Percentiles rank a stretch among this genome's conserved stretches.
phyloP scores from a whole-genome alignment of 2,888 invertebrate genomes.

The Timandra comae region DNA sequence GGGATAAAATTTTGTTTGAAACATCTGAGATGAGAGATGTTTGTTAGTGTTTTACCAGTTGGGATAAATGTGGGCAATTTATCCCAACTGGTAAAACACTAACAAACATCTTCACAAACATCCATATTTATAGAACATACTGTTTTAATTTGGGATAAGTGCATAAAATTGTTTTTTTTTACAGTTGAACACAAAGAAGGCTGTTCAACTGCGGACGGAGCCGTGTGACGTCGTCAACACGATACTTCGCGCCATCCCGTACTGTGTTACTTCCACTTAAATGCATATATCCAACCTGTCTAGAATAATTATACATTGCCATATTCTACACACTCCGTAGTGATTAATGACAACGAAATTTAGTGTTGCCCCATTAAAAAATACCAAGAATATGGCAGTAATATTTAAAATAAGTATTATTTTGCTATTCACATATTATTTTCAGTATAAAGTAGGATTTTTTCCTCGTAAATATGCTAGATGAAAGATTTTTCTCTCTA shows the following conservation, averaged over 20 bases:
- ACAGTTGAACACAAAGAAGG: conserved; percentile 46
- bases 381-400: conserved; percentile 21
- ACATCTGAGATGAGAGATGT: no score
- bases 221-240: conserved; percentile 55
- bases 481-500: conserved; percentile 2
- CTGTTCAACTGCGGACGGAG: conserved; percentile 41
- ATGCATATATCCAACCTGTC: conserved; percentile 11
- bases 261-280: conserved; percentile 54
- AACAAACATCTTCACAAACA: no score
- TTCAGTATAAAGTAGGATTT: conserved; percentile 19
- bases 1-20: no score
- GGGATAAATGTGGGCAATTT: no score
- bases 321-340: conserved; percentile 5
- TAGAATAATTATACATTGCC: conserved; percentile 9
- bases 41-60: no score
- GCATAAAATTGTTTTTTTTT: no score
- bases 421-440: conserved; percentile 31
- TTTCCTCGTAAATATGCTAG: conserved; percentile 6
- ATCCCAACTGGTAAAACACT: no score
- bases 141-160: no score
- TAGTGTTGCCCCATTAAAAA: conserved; percentile 4
- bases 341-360: conserved; percentile 2
- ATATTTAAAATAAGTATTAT: conserved; percentile 30
- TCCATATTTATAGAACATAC: no score
- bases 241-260: conserved; percentile 60